Base-by-base conservation (phyloP, 1,140 invertebrate species). In the Anoplophora glabripennis region DNA sequence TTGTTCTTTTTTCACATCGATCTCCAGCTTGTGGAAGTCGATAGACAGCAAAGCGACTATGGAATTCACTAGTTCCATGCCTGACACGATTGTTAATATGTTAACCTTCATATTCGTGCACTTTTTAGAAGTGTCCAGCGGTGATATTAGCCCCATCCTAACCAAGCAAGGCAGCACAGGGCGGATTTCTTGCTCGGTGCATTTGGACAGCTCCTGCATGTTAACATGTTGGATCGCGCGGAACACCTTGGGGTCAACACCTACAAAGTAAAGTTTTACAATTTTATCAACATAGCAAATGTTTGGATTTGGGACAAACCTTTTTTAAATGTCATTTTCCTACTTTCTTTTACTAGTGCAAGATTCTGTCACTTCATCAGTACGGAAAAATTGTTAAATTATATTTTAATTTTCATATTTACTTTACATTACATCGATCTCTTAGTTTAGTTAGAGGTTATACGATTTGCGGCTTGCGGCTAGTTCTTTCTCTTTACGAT, bases 11-110 rank as follows among this genome's bases (percentile, higher is more conserved):
- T 92, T 91, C 0, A 96, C 88, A 73, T 98, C 94, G 14, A 87
- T 86, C 79, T 98, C 95, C 28, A 98, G 78, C 12, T 88, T 84
- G 73, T 95, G 92, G 77, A 97, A 98, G 79, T 98, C 94, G 41
- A 98, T 94, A 1, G 93, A 95, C 9, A 98, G 78, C 3, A 97
- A 78, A 8, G 91, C 92, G 5, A 98, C 94, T 49, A 98, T 90
- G 42, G 92, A 92, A 77, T 98, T 98, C 0, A 97, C 94, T 28
- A 92, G 83, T 76, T 97, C 94, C 61, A 96, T 92, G 3, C 91
- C 91, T 1, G 92, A 92, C 0, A 98, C 78, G 33, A 96, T 84
- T 10, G 90, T 90, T 0, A 97, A 76, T 44, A 97, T 92, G 65
- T 90, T 87, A 74, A 94, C 94, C 63, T 92, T 86, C 8, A 86